Percentiles rank a stretch among this genome's conserved stretches.
Conservation (phyloP, 2,888 invertebrate species). For the Heliconius hortense region DNA sequence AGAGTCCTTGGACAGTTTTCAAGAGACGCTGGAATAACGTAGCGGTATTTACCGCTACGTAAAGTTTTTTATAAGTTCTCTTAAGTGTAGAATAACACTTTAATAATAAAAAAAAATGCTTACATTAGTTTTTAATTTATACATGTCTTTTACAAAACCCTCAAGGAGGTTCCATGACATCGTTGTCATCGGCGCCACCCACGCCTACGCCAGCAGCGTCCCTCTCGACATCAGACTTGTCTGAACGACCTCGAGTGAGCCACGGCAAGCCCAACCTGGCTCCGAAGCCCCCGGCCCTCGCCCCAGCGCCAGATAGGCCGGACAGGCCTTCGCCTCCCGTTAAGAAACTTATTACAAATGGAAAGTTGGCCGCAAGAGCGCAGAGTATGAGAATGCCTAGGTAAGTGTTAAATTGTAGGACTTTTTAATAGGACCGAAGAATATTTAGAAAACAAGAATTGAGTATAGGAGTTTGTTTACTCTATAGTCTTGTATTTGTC, state of each 20-base stretch:
- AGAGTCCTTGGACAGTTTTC: too few species aligned
- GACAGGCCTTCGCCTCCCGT: slow-evolving; percentile 85
- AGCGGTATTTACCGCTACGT: too few species aligned
- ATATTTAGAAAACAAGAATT: neutral
- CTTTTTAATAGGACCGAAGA: neutral
- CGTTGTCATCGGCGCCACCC: slow-evolving; percentile 62
- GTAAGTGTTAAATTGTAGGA: slow-evolving; percentile 56
- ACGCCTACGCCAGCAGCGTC: slow-evolving; percentile 65
- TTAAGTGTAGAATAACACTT: too few species aligned
- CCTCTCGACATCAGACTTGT: slow-evolving; percentile 72
- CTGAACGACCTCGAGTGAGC: slow-evolving; percentile 78
- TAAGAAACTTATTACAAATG: slow-evolving; percentile 83
- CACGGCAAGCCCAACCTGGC: slow-evolving; percentile 92
- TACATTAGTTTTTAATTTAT: too few species aligned
- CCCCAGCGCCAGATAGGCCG: slow-evolving; percentile 51
- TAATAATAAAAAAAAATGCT: too few species aligned
- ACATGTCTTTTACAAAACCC: slow-evolving; percentile 3
- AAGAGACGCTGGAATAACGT: too few species aligned
- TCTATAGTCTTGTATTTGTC: too few species aligned
- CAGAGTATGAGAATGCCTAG: slow-evolving; percentile 93
- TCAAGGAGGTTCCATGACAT: slow-evolving; percentile 76
- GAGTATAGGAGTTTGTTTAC: too few species aligned
- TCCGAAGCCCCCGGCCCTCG: slow-evolving; percentile 87
- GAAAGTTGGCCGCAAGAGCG: slow-evolving; percentile 85
- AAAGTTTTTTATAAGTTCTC: too few species aligned